Conservation (phyloP, 92 coral and sea anemone genomes). For the Bergia sp. region DNA sequence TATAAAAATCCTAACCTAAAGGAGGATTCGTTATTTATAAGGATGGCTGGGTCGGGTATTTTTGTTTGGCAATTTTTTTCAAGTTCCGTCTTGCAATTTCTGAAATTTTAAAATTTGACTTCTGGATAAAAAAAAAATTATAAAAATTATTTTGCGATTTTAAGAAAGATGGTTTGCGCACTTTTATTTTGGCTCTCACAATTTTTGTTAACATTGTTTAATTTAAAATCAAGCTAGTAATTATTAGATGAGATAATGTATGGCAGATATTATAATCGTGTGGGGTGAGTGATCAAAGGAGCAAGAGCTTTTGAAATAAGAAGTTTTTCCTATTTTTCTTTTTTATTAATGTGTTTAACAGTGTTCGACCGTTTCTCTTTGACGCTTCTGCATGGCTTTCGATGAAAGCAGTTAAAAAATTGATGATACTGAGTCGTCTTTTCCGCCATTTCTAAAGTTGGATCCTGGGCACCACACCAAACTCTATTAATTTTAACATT, state of each 20-base stretch:
- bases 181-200: constrained; percentile 5
- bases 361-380: constrained; percentile 11
- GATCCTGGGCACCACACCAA: constrained; percentile 18
- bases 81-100: not conserved
- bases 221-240: constrained; percentile 14
- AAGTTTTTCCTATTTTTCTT: constrained; percentile 14
- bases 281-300: constrained; percentile 19
- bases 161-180: constrained; percentile 18
- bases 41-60: not conserved
- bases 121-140: not conserved
- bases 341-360: constrained; percentile 10
- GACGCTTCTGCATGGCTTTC: too few relatives aligned
- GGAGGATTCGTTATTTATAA: not conserved
- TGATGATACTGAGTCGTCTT: constrained; percentile 14
- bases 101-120: not conserved
- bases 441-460: constrained; percentile 18
- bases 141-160: constrained; percentile 2
- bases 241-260: constrained; percentile 14
- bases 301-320: too few relatives aligned
- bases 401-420: constrained; percentile 15
- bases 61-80: not conserved
- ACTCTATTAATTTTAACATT: constrained; percentile 10
- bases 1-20: not conserved
- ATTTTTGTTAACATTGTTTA: constrained; percentile 10
- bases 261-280: constrained; percentile 17